These are phyloP conservation scores for Oceanites oceanicus DNA, from an alignment of 2,113 vertebrate species.

Conservation along the genomic window DNA sequence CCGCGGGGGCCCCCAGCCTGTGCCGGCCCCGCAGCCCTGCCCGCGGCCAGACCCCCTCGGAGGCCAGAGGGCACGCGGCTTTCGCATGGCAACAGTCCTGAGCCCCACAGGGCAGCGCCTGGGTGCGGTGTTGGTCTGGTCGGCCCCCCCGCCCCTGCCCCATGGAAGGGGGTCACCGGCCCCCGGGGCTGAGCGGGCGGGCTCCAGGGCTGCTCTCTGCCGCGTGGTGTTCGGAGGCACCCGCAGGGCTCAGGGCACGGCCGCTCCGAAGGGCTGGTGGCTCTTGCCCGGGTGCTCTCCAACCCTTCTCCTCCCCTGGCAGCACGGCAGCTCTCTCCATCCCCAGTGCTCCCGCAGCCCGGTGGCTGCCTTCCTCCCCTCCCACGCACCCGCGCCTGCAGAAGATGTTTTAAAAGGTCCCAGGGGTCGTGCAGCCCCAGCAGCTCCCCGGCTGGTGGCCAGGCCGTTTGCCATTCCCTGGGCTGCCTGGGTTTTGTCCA, in stretches of 20 bases:
- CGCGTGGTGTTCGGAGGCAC: rapidly evolving
- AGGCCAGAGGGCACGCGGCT: not conserved
- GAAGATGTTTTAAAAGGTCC: not conserved
- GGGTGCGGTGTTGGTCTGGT: not conserved
- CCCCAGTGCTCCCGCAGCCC: not conserved
- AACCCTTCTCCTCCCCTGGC: not conserved
- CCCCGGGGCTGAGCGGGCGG: rapidly evolving
- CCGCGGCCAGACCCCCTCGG: rapidly evolving
- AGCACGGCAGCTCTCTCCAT: rapidly evolving
- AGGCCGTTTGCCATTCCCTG: not conserved
- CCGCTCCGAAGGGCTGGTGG: not conserved
- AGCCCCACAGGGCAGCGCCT: rapidly evolving
- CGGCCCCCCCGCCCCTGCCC: too few relatives aligned
- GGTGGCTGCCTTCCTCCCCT: not conserved
- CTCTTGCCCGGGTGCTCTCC: not conserved
- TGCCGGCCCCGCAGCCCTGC: not conserved
- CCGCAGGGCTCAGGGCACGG: rapidly evolving
- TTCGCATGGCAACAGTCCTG: rapidly evolving
- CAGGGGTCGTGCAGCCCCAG: not conserved
- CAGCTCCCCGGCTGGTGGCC: not conserved
- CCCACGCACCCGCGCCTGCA: rapidly evolving
- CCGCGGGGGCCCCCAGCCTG: rapidly evolving
- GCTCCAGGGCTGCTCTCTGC: not conserved
- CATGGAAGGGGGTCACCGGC: rapidly evolving
- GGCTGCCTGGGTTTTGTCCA: conserved; percentile 26